Evolutionary conservation across 2,888 invertebrate species (phyloP), one percentile per base, ranked within the genome.

Genomic region (Dyspetes luteomarginatus): DNA sequence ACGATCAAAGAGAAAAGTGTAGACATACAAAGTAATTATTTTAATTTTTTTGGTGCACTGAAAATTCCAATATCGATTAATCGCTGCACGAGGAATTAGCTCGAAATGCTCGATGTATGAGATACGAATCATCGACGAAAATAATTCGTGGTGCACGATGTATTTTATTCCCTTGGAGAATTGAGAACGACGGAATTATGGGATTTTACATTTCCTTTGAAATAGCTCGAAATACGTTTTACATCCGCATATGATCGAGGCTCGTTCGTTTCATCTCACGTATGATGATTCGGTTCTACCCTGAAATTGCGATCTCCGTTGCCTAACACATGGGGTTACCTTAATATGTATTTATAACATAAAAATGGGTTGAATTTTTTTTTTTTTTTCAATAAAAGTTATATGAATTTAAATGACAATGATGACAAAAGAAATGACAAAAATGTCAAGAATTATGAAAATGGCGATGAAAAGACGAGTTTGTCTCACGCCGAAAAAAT

Each of bases 181-280:
- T 68, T n/a, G 17, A 5, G 22, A 22, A 55, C 19, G 41, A 68
- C 52, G 24, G 17, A 43, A 69, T 69, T 56, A 68, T 36, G 24
- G 17, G 56, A 69, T 69, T 56, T 26, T 26, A 56, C 55, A 45
- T 65, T 56, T 55, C 17, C 48, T 30, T 45, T 74, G 65, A 36
- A 48, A 74, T 45, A 19, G 56, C 28, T 1, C 15, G 4, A n/a
- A 15, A 17, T 9, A 7, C 15, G 56, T 28, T 68, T 55, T 55
- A 15, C 50, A 7, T 19, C 22, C 26, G 36, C 12, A 17, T 48
- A 7, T 43, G 26, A n/a, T n/a, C n/a, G 7, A 36, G 43, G 36
- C 17, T 17, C 41, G 62, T 26, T 41, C 50, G 15, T 50, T 19
- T 22, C 43, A 36, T 7, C 12, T 9, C 36, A 36, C 36, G 9